These are phyloP conservation scores for Euwallacea fornicatus DNA, from an alignment of 1,140 invertebrate genomes.

Conservation along the genomic window DNA sequence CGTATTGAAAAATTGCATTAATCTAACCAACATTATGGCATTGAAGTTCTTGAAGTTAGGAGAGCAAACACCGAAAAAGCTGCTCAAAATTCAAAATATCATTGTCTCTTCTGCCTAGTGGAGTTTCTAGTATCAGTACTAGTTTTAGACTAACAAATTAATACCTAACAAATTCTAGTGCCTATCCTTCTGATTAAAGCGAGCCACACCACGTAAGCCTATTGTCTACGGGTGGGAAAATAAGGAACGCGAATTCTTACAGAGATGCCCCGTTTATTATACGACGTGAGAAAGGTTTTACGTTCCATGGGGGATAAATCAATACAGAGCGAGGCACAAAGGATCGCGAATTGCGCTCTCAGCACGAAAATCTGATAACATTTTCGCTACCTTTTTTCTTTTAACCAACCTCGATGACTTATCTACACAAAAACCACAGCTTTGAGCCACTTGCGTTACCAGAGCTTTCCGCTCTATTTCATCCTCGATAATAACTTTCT, in stretches of 20 bases:
- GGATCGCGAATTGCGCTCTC: constrained; percentile 22
- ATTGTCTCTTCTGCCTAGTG: no score
- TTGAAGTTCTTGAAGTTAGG: no score
- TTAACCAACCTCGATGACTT: not conserved
- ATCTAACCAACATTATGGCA: no score
- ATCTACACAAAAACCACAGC: not conserved
- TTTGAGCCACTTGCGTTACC: no score
- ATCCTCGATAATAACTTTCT: not conserved
- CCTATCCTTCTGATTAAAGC: not conserved
- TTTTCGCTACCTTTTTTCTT: constrained; percentile 23
- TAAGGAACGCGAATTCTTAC: constrained; percentile 9
- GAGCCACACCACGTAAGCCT: not conserved
- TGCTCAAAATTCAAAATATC: no score
- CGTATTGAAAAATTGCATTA: no score
- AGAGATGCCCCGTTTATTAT: constrained; percentile 15
- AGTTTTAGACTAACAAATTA: no score
- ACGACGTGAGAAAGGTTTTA: constrained; percentile 21
- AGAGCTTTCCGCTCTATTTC: not conserved
- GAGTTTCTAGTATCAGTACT: no score
- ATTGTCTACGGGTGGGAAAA: constrained; percentile 17
- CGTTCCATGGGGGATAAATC: constrained; percentile 22
- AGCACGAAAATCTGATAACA: constrained; percentile 23
- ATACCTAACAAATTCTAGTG: no score
- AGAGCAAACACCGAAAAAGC: no score
- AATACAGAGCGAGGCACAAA: constrained; percentile 19